Evolutionary conservation across 2,888 invertebrate species (phyloP).

Genomic region (Idaea straminata): DNA sequence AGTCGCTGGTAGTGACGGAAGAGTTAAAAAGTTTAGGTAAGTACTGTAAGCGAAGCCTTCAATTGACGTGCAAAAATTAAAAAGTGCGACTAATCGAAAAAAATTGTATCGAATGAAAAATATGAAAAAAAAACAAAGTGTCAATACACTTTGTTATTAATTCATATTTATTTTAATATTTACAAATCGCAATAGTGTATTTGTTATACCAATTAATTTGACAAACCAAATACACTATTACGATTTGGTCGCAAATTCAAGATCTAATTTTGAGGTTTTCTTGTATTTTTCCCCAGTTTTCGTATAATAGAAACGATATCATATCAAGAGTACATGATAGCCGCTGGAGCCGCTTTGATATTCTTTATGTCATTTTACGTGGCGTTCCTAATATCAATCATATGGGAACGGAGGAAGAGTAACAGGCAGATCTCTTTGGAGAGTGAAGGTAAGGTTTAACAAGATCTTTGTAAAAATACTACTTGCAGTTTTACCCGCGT

Average conservation of each 20-base stretch:
- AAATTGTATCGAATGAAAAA: too few species aligned
- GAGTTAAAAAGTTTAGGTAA: constrained; percentile 64
- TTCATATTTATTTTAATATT: too few species aligned
- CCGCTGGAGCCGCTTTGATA: constrained; percentile 52
- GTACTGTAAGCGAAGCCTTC: too few species aligned
- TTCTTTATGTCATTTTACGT: constrained; percentile 67
- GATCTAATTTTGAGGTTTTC: constrained; percentile 1
- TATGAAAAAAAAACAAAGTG: too few species aligned
- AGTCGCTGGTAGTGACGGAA: constrained; percentile 47
- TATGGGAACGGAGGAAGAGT: constrained; percentile 40
- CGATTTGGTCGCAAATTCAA: too few species aligned
- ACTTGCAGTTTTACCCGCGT: neutral
- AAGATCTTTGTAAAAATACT: neutral
- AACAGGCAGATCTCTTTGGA: constrained; percentile 13
- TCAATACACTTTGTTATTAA: too few species aligned
- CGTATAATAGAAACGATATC: constrained; percentile 69
- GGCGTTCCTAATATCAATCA: constrained; percentile 49
- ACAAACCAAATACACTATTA: too few species aligned
- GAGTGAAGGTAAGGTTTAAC: constrained; percentile 40
- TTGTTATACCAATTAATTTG: too few species aligned
- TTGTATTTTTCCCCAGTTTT: constrained; percentile 44
- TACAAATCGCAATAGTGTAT: too few species aligned
- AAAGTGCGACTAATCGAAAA: too few species aligned
- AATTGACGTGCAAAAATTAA: too few species aligned
- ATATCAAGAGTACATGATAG: constrained; percentile 67